Evolutionary conservation across 2,888 invertebrate genomes (phyloP).

Genomic region (Selenia dentaria): DNA sequence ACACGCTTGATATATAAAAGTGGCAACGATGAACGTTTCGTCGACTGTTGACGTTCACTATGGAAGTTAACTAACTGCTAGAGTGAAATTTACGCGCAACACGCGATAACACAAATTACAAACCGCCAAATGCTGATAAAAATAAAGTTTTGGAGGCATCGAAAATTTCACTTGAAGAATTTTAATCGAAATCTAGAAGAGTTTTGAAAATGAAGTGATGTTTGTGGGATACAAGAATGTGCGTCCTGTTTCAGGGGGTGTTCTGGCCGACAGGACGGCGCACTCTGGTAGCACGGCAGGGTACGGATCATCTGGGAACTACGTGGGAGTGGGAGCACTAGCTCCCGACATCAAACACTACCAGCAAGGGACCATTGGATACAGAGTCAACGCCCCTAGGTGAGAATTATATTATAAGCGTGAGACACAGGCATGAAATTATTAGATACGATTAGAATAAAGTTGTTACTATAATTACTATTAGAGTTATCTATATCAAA

Average conservation of each 20-base stretch:
- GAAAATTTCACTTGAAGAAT: slow-evolving; percentile 24
- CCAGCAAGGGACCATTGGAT: slow-evolving; percentile 82
- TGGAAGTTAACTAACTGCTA: slow-evolving; percentile 45
- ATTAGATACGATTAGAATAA: slow-evolving; percentile 19
- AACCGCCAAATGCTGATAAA: slow-evolving; percentile 32
- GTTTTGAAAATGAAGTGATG: slow-evolving; percentile 35
- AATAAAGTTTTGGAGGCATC: slow-evolving; percentile 20
- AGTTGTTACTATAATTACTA: too few relatives aligned
- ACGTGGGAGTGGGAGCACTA: slow-evolving; percentile 76
- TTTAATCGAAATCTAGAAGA: slow-evolving; percentile 9
- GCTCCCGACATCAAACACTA: slow-evolving; percentile 80
- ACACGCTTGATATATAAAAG: slow-evolving; percentile 34
- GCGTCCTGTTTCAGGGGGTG: slow-evolving; percentile 83
- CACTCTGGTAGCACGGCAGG: slow-evolving; percentile 87
- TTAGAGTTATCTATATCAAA: too few relatives aligned
- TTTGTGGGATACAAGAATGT: slow-evolving; percentile 58
- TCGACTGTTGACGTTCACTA: slow-evolving; percentile 66
- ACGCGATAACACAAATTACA: slow-evolving; percentile 63
- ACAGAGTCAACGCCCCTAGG: slow-evolving; percentile 87
- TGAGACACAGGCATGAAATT: slow-evolving; percentile 22
- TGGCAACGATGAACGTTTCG: slow-evolving; percentile 63
- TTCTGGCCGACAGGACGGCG: slow-evolving; percentile 89
- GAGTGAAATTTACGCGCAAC: slow-evolving; percentile 63
- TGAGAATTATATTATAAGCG: slow-evolving; percentile 67
- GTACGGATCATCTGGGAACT: slow-evolving; percentile 75